Percentiles rank a stretch among this genome's conserved stretches.
phyloP scores from a whole-genome alignment of 1,140 invertebrate genomes.

The Trachymyrmex septentrionalis region DNA sequence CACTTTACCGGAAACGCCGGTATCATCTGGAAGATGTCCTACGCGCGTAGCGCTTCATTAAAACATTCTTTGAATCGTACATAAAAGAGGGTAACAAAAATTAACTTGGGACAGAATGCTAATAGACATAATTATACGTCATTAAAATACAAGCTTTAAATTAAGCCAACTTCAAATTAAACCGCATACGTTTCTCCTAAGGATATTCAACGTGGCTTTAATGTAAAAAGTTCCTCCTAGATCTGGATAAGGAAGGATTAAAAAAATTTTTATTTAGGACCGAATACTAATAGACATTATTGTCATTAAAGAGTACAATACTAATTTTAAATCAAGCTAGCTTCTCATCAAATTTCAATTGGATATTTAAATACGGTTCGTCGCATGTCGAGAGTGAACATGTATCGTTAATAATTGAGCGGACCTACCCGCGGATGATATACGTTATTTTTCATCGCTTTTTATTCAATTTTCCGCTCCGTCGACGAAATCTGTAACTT shows the following conservation, averaged over 20 bases:
- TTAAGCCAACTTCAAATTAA: no score
- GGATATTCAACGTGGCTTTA: background rate
- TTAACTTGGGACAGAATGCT: no score
- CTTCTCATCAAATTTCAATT: background rate
- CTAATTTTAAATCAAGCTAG: background rate
- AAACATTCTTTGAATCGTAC: no score
- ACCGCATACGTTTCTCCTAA: no score
- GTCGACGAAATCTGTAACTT: background rate
- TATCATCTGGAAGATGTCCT: background rate
- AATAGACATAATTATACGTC: no score
- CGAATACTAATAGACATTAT: background rate
- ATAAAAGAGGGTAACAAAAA: no score
- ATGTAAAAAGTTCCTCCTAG: background rate
- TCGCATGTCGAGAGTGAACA: background rate
- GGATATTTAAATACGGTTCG: background rate
- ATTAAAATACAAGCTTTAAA: no score
- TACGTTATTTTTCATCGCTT: background rate
- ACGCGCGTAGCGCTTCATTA: no score
- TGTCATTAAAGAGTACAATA: background rate
- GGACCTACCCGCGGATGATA: background rate
- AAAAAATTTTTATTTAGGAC: background rate
- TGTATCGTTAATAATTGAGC: background rate
- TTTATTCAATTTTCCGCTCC: slow-evolving; percentile 34
- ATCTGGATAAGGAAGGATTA: background rate
- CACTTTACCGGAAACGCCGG: background rate